Conservation (phyloP, 1,140 invertebrate species). For the Bombus polaris region DNA sequence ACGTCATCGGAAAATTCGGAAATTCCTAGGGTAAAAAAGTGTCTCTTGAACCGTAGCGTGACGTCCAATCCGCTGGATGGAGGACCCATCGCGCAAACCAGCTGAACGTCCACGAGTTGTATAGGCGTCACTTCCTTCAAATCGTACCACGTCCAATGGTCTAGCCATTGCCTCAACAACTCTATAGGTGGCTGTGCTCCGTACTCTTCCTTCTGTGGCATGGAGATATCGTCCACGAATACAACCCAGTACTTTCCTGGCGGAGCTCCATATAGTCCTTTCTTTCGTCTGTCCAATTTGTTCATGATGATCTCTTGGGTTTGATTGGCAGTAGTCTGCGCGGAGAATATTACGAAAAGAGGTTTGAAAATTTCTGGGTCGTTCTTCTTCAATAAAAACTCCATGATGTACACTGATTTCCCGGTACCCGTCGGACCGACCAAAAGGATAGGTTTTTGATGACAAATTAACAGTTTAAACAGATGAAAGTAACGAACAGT, state of each 20-base stretch:
- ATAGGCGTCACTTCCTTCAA: conserved; percentile 92
- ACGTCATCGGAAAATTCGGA: conserved; percentile 95
- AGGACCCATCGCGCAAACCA: conserved; percentile 94
- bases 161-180: conserved; percentile 95
- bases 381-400: conserved; percentile 92
- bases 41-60: conserved; percentile 94
- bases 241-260: conserved; percentile 85
- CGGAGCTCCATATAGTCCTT: conserved; percentile 83
- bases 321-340: conserved; percentile 97
- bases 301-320: conserved; percentile 98
- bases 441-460: conserved; percentile 92
- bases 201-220: conserved; percentile 94
- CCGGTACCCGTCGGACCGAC: conserved; percentile 97
- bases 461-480: conserved; percentile 89
- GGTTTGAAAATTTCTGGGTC: conserved; percentile 92
- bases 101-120: conserved; percentile 93
- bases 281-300: conserved; percentile 95
- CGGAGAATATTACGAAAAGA: conserved; percentile 95
- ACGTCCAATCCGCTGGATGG: conserved; percentile 92
- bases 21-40: conserved; percentile 95
- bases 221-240: conserved; percentile 97
- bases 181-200: conserved; percentile 97
- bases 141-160: conserved; percentile 96
- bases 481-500: conserved; percentile 92
- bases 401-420: conserved; percentile 93